phyloP scores from a whole-genome alignment of 2,797 vertebrate species.

The Gorsachius magnificus region DNA sequence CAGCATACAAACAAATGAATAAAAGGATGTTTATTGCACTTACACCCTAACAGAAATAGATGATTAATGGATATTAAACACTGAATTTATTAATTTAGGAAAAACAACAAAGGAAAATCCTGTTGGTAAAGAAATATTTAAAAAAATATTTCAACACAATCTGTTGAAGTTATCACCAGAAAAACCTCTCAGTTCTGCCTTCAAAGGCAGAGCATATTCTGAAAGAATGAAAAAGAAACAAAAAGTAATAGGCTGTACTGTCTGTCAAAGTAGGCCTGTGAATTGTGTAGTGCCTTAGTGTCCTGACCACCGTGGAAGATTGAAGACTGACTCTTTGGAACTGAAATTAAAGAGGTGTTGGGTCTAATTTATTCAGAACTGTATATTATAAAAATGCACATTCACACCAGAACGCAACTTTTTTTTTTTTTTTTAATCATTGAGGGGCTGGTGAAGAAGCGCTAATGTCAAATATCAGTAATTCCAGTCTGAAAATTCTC shows the following conservation, averaged over 20 bases:
- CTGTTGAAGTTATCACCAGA: neutral
- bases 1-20: neutral
- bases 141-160: neutral
- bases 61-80: neutral
- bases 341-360: neutral
- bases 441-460: neutral
- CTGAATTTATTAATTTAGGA: neutral
- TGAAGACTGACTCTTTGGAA: neutral
- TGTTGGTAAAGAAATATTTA: neutral
- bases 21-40: neutral
- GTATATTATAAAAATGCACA: neutral
- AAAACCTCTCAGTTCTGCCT: neutral
- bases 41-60: neutral
- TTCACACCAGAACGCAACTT: fast-evolving
- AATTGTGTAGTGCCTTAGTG: neutral
- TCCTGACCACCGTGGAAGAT: neutral
- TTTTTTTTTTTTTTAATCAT: neutral
- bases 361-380: neutral
- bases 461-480: neutral
- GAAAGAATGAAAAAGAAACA: neutral
- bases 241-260: neutral
- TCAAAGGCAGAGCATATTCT: neutral
- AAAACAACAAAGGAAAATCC: neutral
- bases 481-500: neutral
- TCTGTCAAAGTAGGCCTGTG: neutral